Conservation (phyloP, 2,888 invertebrate genomes). For the Candidula unifasciata region DNA sequence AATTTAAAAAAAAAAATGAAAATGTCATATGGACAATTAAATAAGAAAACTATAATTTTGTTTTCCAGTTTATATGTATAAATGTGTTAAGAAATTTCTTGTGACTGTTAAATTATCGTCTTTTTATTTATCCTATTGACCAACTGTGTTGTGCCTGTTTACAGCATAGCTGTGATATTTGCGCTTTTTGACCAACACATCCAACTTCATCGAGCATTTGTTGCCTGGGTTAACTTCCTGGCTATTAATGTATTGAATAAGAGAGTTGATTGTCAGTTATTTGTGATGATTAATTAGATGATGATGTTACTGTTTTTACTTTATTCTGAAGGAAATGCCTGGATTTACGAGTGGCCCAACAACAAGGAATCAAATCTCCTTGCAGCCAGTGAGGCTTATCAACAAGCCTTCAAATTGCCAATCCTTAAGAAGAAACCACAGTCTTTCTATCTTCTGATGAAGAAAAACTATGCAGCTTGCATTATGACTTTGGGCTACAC, state of each 20-base stretch:
- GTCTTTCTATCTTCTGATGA: constrained; percentile 22
- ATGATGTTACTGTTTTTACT: not conserved
- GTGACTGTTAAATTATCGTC: no score
- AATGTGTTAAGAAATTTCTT: no score
- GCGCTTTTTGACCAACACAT: no score
- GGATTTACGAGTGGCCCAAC: constrained; percentile 50
- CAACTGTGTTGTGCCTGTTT: no score
- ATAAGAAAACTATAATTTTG: no score
- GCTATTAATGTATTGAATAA: no score
- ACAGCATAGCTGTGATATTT: no score
- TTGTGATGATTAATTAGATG: not conserved
- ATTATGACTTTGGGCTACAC: constrained; percentile 32
- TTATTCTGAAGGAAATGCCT: constrained; percentile 29
- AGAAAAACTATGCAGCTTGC: constrained; percentile 45
- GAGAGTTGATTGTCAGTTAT: not conserved
- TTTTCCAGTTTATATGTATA: no score
- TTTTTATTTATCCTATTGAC: not conserved
- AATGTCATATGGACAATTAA: no score
- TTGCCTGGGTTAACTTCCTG: no score
- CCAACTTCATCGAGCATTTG: no score
- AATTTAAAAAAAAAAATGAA: no score
- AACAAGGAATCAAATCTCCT: constrained; percentile 40
- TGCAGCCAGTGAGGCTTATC: constrained; percentile 42
- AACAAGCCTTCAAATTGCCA: constrained; percentile 15
- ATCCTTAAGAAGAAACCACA: constrained; percentile 34